phyloP scores from a whole-genome alignment of 2,888 invertebrate species.

The Dryocosmus kuriphilus region DNA sequence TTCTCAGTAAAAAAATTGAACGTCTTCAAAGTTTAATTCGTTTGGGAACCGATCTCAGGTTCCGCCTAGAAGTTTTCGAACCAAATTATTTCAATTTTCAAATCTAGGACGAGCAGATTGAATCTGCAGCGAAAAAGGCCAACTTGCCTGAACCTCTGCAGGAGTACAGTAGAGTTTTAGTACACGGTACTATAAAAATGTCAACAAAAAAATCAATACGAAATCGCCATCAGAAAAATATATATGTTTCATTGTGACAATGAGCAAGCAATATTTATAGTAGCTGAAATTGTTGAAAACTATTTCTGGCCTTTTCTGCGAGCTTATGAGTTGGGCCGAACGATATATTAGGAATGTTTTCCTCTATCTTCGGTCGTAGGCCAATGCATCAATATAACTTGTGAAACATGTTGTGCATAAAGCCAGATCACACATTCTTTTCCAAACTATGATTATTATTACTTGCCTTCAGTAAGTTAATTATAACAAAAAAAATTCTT shows the following conservation, averaged over 20 bases:
- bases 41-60: neutral
- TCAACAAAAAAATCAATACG: neutral
- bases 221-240: neutral
- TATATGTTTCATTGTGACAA: neutral
- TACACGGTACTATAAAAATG: neutral
- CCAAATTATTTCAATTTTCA: neutral
- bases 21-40: neutral
- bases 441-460: neutral
- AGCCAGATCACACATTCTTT: neutral
- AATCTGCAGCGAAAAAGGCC: neutral
- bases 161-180: neutral
- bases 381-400: neutral
- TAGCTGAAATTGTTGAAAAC: neutral
- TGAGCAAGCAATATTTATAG: neutral
- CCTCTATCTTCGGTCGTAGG: neutral
- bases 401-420: neutral
- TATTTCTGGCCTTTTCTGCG: neutral
- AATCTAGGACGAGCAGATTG: neutral
- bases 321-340: neutral
- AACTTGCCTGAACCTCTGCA: neutral
- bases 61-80: neutral
- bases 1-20: neutral
- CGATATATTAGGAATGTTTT: neutral
- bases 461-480: too few relatives aligned
- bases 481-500: too few relatives aligned